A percentile compares a stretch with the other conserved stretches of the same genome.
Evolutionary conservation across 2,113 vertebrate genomes (phyloP).

Genomic region (Aptenodytes patagonicus): DNA sequence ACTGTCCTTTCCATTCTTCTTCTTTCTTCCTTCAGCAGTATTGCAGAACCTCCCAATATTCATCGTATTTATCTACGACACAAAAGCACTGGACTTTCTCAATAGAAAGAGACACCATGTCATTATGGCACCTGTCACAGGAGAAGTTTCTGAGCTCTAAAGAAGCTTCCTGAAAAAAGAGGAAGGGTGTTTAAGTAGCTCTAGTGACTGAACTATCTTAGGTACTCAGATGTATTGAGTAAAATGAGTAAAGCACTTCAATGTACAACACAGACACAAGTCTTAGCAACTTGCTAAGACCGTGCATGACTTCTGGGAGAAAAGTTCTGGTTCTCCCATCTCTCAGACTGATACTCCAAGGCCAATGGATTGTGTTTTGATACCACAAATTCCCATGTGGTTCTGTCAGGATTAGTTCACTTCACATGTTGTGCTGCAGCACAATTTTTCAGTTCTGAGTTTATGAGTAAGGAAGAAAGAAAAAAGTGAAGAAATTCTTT

Average conservation of each 20-base stretch:
- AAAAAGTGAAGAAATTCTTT: background rate
- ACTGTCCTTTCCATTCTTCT: accelerated
- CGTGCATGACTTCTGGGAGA: background rate
- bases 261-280: too few species aligned
- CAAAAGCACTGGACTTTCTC: background rate
- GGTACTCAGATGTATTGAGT: background rate
- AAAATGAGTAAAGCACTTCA: background rate
- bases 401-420: background rate
- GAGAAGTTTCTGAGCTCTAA: background rate
- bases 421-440: background rate
- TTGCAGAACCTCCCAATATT: background rate
- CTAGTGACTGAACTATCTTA: background rate
- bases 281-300: background rate
- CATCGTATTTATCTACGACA: accelerated
- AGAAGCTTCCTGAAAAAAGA: background rate
- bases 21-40: background rate
- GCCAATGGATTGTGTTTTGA: background rate
- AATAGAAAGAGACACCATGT: too few species aligned
- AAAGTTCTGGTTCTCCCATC: background rate
- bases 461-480: background rate
- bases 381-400: background rate
- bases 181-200: background rate
- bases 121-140: accelerated
- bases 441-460: background rate
- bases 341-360: background rate